Percentiles rank a stretch among this genome's conserved stretches.
Conservation (phyloP, 2,888 invertebrate genomes). For the Unio delphinus region DNA sequence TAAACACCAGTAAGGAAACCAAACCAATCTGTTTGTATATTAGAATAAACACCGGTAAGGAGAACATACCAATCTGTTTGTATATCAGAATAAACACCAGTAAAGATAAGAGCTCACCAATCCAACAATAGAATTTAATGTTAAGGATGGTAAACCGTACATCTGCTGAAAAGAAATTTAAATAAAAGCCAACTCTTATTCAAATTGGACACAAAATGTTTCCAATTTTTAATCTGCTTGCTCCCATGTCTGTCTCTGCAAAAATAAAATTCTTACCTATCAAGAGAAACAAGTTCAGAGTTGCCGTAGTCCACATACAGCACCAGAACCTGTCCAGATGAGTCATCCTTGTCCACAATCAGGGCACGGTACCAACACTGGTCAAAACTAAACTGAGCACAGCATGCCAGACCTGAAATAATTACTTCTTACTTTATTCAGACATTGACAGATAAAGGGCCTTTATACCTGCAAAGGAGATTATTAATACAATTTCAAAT, state of each 20-base stretch:
- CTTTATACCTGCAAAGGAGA: no score
- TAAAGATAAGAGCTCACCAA: no score
- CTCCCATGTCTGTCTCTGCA: not conserved
- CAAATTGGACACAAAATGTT: not conserved
- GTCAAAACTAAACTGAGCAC: conserved; percentile 79
- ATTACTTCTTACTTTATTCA: not conserved
- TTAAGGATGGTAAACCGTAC: no score
- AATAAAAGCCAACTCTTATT: not conserved
- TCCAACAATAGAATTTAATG: no score
- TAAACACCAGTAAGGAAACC: no score
- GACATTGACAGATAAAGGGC: not conserved
- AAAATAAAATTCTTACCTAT: conserved; percentile 35
- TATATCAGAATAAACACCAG: no score
- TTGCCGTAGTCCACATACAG: conserved; percentile 79
- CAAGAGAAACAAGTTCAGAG: conserved; percentile 70
- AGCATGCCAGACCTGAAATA: conserved; percentile 46
- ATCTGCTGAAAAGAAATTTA: not conserved
- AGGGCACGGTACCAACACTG: conserved; percentile 80
- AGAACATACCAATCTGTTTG: no score
- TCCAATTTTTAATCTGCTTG: not conserved
- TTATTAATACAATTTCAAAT: no score
- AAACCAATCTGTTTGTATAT: no score
- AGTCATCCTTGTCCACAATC: conserved; percentile 73
- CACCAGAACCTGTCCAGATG: conserved; percentile 73
- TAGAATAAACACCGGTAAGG: no score